These are phyloP conservation scores for Eupithecia centaureata DNA, from an alignment of 2,888 invertebrate species.

Conservation along the genomic window DNA sequence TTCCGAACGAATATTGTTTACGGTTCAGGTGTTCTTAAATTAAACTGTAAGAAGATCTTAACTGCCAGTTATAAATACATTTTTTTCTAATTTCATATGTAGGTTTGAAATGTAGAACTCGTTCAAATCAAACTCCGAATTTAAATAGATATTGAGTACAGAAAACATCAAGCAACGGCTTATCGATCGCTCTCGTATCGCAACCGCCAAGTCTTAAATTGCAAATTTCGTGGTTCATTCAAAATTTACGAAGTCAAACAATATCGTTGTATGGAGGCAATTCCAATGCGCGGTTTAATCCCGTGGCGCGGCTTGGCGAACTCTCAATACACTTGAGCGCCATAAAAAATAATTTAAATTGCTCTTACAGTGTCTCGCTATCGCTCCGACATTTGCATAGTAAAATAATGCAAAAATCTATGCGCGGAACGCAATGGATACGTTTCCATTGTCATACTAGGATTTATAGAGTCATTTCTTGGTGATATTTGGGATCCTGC, in stretches of 20 bases:
- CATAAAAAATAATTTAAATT: slow-evolving; percentile 85
- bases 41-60: slow-evolving; percentile 15
- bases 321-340: slow-evolving; percentile 82
- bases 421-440: slow-evolving; percentile 71
- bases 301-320: slow-evolving; percentile 66
- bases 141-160: slow-evolving; percentile 9
- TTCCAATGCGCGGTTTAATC: slow-evolving; percentile 59
- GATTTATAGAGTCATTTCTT: slow-evolving; percentile 38
- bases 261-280: slow-evolving; percentile 52
- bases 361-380: slow-evolving; percentile 82
- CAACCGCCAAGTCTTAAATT: slow-evolving; percentile 52
- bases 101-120: no score
- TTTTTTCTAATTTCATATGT: not conserved
- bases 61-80: not conserved
- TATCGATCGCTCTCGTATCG: slow-evolving; percentile 41
- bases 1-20: slow-evolving; percentile 52
- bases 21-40: slow-evolving; percentile 55
- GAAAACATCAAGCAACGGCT: slow-evolving; percentile 13
- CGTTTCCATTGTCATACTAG: slow-evolving; percentile 57
- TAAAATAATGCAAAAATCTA: slow-evolving; percentile 84
- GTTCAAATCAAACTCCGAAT: not conserved
- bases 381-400: slow-evolving; percentile 82
- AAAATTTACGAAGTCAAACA: slow-evolving; percentile 72
- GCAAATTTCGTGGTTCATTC: slow-evolving; percentile 66
- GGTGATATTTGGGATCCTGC: slow-evolving; percentile 32